Evolutionary conservation across 35 echinoderm and acorn worm species (phyloP).

Genomic region (Apostichopus californicus): DNA sequence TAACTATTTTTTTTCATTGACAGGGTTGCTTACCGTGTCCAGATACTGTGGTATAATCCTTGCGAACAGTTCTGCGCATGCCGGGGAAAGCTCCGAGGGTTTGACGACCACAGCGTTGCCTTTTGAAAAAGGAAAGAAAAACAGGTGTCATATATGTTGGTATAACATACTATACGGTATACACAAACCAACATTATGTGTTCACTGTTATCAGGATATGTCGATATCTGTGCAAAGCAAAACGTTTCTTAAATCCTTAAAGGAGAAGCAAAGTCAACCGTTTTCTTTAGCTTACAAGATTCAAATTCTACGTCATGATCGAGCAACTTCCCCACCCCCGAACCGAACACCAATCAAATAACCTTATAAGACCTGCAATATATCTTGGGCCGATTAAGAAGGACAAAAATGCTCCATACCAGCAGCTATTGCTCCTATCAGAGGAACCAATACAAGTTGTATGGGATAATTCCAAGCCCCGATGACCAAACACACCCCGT

Average conservation of each 20-base stretch:
- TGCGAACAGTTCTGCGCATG: constrained; percentile 58
- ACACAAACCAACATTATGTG: no score
- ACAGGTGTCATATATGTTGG: neutral
- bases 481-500: constrained; percentile 81
- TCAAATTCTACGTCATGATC: no score
- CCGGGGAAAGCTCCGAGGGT: constrained; percentile 72
- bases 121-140: constrained; percentile 11
- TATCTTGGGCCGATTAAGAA: neutral
- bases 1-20: neutral
- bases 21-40: constrained; percentile 56
- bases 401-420: constrained; percentile 12
- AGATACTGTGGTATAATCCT: constrained; percentile 68
- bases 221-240: no score
- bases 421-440: constrained; percentile 92
- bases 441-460: constrained; percentile 75
- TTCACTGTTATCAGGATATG: no score
- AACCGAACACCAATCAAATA: no score
- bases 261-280: no score
- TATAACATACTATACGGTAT: no score
- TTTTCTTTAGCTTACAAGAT: no score
- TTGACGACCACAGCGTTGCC: constrained; percentile 86
- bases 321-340: no score
- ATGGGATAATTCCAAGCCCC: constrained; percentile 95
- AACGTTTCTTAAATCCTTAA: no score
- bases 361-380: no score